phyloP scores from a whole-genome alignment of 1,140 invertebrate species.

The Drosophila arawakana region DNA sequence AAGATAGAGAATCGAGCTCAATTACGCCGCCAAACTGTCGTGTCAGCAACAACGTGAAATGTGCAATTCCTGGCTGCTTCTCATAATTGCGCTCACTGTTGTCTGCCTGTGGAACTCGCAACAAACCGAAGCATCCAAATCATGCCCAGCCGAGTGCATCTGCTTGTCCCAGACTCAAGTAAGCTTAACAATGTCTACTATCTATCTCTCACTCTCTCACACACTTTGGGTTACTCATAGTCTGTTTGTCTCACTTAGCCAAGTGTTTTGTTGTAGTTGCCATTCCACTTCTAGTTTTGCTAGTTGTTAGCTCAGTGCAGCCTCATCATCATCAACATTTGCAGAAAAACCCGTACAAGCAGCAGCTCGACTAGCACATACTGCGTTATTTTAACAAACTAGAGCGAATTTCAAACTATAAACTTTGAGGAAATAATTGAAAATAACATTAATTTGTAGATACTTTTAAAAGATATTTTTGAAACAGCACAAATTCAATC shows the following conservation, averaged over 20 bases:
- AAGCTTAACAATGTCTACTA: slow-evolving; percentile 80
- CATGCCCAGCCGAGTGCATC: slow-evolving; percentile 91
- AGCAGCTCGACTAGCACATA: not conserved
- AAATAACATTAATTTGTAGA: too few species aligned
- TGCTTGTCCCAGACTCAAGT: slow-evolving; percentile 93
- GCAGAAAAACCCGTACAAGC: not conserved
- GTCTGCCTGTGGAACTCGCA: slow-evolving; percentile 84
- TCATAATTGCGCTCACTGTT: slow-evolving; percentile 84
- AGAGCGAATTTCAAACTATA: too few species aligned
- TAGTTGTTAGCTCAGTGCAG: slow-evolving; percentile 43
- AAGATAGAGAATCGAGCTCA: slow-evolving; percentile 77
- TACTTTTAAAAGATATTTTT: too few species aligned
- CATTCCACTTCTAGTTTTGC: slow-evolving; percentile 35
- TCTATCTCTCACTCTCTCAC: not conserved
- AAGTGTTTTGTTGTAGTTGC: slow-evolving; percentile 30
- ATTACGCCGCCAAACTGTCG: slow-evolving; percentile 83
- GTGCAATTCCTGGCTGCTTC: slow-evolving; percentile 84
- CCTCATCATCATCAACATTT: slow-evolving; percentile 25
- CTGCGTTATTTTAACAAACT: not conserved
- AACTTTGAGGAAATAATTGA: too few species aligned
- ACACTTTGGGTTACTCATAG: not conserved
- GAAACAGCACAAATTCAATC: too few species aligned
- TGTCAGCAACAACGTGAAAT: slow-evolving; percentile 84
- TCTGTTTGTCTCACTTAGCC: slow-evolving; percentile 5
- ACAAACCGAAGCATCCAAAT: slow-evolving; percentile 84